phyloP scores from a whole-genome alignment of 2,113 vertebrate genomes.

The Theropithecus gelada region DNA sequence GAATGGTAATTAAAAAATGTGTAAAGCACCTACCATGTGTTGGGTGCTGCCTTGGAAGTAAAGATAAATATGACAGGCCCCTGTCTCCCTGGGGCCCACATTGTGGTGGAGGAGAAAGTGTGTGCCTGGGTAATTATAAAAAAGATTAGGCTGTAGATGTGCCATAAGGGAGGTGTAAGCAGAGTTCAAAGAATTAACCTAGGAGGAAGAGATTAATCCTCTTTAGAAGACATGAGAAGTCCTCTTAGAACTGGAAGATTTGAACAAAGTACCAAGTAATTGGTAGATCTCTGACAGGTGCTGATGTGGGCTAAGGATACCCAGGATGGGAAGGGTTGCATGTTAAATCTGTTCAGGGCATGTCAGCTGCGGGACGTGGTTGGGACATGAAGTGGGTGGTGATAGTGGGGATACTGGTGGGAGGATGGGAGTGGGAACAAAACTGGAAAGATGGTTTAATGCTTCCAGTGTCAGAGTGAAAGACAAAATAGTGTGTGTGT shows the following conservation, averaged over 20 bases:
- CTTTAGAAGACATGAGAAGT: neutral
- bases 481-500: neutral
- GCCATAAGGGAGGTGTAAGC: neutral
- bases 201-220: neutral
- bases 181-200: neutral
- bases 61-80: neutral
- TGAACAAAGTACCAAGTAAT: neutral
- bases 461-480: neutral
- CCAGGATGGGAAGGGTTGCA: too few relatives aligned
- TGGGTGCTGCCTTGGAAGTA: neutral
- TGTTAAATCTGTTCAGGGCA: neutral
- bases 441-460: neutral
- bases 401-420: neutral
- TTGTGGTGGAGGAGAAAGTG: neutral
- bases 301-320: neutral
- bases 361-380: neutral
- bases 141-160: neutral
- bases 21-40: neutral
- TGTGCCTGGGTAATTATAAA: neutral
- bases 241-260: neutral
- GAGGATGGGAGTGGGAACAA: neutral
- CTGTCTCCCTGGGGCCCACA: neutral
- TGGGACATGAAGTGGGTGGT: neutral
- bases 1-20: neutral
- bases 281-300: neutral